A percentile compares a stretch with the other conserved stretches of the same genome.
Evolutionary conservation across 2,888 invertebrate genomes (phyloP).

Genomic region (Osmoderma eremita): DNA sequence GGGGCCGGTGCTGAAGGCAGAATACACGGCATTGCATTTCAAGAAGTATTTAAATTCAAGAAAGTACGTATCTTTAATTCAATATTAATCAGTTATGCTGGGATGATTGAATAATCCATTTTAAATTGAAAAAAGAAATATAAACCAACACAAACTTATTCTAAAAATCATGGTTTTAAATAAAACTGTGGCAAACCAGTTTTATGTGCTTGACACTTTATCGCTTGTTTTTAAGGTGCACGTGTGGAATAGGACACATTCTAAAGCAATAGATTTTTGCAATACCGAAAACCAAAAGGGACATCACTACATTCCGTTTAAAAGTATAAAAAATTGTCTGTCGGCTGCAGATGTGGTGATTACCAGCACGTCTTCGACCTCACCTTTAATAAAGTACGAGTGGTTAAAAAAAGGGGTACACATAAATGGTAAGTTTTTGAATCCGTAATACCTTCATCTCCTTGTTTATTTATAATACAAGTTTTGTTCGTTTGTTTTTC

Average conservation of each 20-base stretch:
- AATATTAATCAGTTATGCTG: too few relatives aligned
- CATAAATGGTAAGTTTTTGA: slow-evolving; percentile 67
- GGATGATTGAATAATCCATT: too few relatives aligned
- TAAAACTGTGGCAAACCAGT: too few relatives aligned
- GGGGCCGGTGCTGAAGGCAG: slow-evolving; percentile 68
- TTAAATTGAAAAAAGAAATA: too few relatives aligned
- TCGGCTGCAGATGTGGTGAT: slow-evolving; percentile 71
- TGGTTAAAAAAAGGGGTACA: slow-evolving; percentile 69
- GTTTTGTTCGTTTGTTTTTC: too few relatives aligned
- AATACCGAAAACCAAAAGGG: slow-evolving; percentile 55
- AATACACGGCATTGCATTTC: slow-evolving; percentile 66
- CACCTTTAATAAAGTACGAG: slow-evolving; percentile 65
- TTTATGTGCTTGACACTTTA: background rate
- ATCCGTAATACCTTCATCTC: too few relatives aligned
- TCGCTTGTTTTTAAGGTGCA: slow-evolving; percentile 58
- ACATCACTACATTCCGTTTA: slow-evolving; percentile 43
- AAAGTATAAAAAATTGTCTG: slow-evolving; percentile 65
- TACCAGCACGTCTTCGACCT: slow-evolving; percentile 67
- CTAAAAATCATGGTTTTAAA: too few relatives aligned
- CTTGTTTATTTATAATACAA: too few relatives aligned
- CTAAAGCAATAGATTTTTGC: slow-evolving; percentile 59
- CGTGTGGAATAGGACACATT: slow-evolving; percentile 68
- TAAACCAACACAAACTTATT: too few relatives aligned
- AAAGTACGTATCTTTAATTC: too few relatives aligned
- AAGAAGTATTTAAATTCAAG: slow-evolving; percentile 63